Conservation (phyloP, 30 jellyfish, hydroid and myxozoan genomes). For the Aurelia sp. region DNA sequence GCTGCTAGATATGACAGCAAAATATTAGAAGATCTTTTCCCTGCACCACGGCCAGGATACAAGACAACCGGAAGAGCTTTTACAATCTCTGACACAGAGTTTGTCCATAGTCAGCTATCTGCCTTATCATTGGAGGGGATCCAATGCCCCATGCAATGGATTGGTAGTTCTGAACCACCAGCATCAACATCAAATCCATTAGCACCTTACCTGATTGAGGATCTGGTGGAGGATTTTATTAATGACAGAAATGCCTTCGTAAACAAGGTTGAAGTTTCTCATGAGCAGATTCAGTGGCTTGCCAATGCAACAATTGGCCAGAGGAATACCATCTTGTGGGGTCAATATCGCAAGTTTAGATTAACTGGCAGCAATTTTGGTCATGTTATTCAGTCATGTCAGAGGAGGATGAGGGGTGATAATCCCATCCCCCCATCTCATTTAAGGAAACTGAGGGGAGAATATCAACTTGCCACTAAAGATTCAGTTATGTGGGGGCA, state of each 20-base stretch:
- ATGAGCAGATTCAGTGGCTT: constrained; percentile 30
- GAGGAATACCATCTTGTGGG: constrained; percentile 21
- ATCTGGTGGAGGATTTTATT: constrained; percentile 1
- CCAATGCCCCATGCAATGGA: constrained; percentile 50
- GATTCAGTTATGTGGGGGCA: constrained; percentile 38
- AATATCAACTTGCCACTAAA: constrained; percentile 10
- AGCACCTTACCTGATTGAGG: constrained; percentile 38
- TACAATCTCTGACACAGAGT: background rate
- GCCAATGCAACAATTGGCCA: constrained; percentile 18
- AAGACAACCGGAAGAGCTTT: constrained; percentile 4
- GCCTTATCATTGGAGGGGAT: background rate
- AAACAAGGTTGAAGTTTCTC: constrained; percentile 6
- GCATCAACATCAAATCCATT: background rate
- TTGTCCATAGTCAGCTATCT: background rate
- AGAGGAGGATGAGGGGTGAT: background rate
- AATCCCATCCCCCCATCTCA: constrained; percentile 3
- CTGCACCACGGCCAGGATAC: background rate
- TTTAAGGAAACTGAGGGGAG: constrained; percentile 26
- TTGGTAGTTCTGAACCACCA: constrained; percentile 48
- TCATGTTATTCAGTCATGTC: constrained; percentile 22
- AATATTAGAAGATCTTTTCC: background rate
- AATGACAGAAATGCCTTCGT: constrained; percentile 3
- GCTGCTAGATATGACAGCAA: too few relatives aligned
- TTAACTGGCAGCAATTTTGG: constrained; percentile 52
- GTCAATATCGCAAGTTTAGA: constrained; percentile 7